These are phyloP conservation scores for Agrochola lota DNA, from an alignment of 2,888 invertebrate species.

Conservation along the genomic window DNA sequence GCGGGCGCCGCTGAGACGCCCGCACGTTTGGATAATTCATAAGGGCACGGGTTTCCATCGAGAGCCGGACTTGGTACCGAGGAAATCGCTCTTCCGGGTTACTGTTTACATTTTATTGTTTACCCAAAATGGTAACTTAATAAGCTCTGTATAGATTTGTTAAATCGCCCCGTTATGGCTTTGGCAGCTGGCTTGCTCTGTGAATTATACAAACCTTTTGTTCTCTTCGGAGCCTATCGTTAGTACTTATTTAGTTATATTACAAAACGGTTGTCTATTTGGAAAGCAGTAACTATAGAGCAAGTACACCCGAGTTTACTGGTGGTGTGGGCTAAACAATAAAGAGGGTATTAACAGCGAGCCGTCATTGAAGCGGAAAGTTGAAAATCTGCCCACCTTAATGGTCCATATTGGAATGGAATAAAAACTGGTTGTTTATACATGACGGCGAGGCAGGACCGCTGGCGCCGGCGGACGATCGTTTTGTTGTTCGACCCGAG, in stretches of 20 bases:
- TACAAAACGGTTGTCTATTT: conserved; percentile 62
- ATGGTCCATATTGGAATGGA: conserved; percentile 81
- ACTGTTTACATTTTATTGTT: conserved; percentile 69
- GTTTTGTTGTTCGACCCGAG: conserved; percentile 74
- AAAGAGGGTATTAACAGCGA: conserved; percentile 67
- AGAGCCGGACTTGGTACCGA: conserved; percentile 70
- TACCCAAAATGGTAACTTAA: conserved; percentile 78
- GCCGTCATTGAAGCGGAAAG: conserved; percentile 71
- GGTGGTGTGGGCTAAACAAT: conserved; percentile 38
- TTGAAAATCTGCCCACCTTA: conserved; percentile 81
- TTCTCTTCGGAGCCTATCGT: conserved; percentile 58
- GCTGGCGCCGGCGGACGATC: conserved; percentile 81
- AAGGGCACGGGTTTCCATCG: conserved; percentile 79
- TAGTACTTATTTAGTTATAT: conserved; percentile 58
- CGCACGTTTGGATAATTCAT: conserved; percentile 88
- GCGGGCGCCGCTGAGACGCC: conserved; percentile 83
- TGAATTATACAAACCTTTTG: conserved; percentile 68
- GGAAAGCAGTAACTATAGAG: conserved; percentile 55
- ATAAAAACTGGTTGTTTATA: conserved; percentile 85
- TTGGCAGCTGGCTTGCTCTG: conserved; percentile 42
- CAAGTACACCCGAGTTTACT: conserved; percentile 46
- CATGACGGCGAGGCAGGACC: conserved; percentile 78
- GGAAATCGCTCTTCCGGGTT: conserved; percentile 79
- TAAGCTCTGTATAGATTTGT: conserved; percentile 68
- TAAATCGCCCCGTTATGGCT: conserved; percentile 54